A percentile compares a stretch with the other conserved stretches of the same genome.
Conservation (phyloP, 2,888 invertebrate genomes). For the Chrysomela aeneicollis region DNA sequence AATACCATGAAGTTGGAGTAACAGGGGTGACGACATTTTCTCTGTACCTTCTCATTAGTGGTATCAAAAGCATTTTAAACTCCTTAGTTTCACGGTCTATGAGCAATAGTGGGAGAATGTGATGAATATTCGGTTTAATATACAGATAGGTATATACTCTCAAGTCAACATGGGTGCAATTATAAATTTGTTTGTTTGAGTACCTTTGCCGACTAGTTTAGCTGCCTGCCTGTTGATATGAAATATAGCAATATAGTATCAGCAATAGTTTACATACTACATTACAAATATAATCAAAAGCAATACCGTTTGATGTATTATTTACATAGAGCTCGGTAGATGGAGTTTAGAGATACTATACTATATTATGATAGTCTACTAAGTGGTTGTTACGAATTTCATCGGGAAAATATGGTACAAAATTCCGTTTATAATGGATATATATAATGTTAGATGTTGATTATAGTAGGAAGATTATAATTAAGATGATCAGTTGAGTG, state of each 20-base stretch:
- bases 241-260: slow-evolving; percentile 61
- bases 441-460: slow-evolving; percentile 28
- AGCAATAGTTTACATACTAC: slow-evolving; percentile 58
- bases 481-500: slow-evolving; percentile 10
- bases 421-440: slow-evolving; percentile 25
- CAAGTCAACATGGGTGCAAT: slow-evolving; percentile 39
- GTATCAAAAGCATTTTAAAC: no score
- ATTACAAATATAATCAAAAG: slow-evolving; percentile 58
- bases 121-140: no score
- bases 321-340: slow-evolving; percentile 57
- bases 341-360: slow-evolving; percentile 43
- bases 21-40: no score
- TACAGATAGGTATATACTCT: not conserved
- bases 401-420: slow-evolving; percentile 25
- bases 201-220: slow-evolving; percentile 51
- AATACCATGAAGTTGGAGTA: no score
- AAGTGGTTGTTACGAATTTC: slow-evolving; percentile 26
- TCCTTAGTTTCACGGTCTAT: no score
- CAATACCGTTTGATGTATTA: slow-evolving; percentile 59
- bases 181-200: slow-evolving; percentile 37
- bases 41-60: no score
- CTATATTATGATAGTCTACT: slow-evolving; percentile 2
- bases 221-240: slow-evolving; percentile 59
- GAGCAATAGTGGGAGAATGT: no score
- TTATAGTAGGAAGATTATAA: slow-evolving; percentile 17